Base-by-base conservation (phyloP, 2,113 vertebrate species). In the Serilophus lunatus region DNA sequence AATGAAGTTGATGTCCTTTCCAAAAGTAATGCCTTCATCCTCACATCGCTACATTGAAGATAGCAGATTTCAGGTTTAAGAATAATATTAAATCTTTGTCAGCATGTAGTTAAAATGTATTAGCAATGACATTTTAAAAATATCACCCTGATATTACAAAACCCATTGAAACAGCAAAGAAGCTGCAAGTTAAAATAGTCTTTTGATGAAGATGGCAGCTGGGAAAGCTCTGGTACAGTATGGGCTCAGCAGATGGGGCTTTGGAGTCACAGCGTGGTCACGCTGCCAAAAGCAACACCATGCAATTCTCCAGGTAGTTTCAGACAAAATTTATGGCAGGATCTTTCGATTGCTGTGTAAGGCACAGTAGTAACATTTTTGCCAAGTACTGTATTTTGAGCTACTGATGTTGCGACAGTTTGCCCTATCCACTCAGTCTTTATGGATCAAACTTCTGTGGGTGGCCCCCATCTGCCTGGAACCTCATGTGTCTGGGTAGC, bases 161-260 rank as follows among this genome's bases (percentile, higher is more conserved):
- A 68, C 20, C 17, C n/a, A 20, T 31, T 71, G 82, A 81, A 90
- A 86, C 11, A 54, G 50, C 29, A 35, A 18, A 33, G 64, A 23
- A 86, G 26, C 59, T 80, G 40, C 53, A n/a, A 31, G 38, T 18
- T 35, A 50, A 65, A 74, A 17, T 10, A 23, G 1, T 31, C 51
- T 51, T 44, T 44, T 42, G 60, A 20, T 2, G 59, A 36, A 80
- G 56, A 4, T 23, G 82, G 60, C 50, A 70, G 59, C 23, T 36
- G 16, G 69, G 44, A 70, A 82, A 56, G 59, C 56, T 59, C 24
- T 76, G 89, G 83, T 66, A 2, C 14, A 5, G 36, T 14, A 16
- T 28, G n/a, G 57, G 66, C 82, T 38, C 95, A 93, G 89, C 85
- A 90, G 87, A 80, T 90, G 93, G 87, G 63, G 90, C 95, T 90